Evolutionary conservation across 2,888 invertebrate species (phyloP).

Genomic region (Pharmacophagus antenor): DNA sequence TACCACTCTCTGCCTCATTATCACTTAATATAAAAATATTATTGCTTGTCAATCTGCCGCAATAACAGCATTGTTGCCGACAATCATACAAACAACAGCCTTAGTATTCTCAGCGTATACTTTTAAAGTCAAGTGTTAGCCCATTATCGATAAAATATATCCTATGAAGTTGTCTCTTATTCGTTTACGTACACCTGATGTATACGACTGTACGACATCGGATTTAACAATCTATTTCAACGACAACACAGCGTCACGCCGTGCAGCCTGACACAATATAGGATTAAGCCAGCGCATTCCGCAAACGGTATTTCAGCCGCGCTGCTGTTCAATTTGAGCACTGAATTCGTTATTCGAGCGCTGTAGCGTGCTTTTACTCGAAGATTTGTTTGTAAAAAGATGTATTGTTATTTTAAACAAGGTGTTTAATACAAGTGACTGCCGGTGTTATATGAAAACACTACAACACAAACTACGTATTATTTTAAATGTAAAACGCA

Average conservation of each 20-base stretch:
- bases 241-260: constrained; percentile 16
- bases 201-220: constrained; percentile 8
- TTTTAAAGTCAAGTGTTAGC: too few species aligned
- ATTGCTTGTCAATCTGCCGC: too few species aligned
- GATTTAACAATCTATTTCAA: constrained; percentile 22
- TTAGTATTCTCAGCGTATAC: too few species aligned
- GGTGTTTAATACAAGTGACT: constrained; percentile 6
- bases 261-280: constrained; percentile 24
- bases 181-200: constrained; percentile 2
- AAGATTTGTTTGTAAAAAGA: constrained; percentile 16
- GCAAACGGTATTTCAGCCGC: constrained; percentile 28
- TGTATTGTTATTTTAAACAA: constrained; percentile 22
- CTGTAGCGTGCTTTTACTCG: constrained; percentile 6
- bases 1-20: too few species aligned
- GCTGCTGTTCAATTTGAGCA: constrained; percentile 26
- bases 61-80: too few species aligned
- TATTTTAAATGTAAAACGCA: neutral
- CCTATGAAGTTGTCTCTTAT: neutral
- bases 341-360: constrained; percentile 28
- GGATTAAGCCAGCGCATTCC: constrained; percentile 29
- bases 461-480: too few species aligned
- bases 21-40: too few species aligned
- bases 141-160: too few species aligned
- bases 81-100: too few species aligned
- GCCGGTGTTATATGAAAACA: neutral